Conservation (phyloP, 2,113 vertebrate genomes). For the Myrmecobius fasciatus region DNA sequence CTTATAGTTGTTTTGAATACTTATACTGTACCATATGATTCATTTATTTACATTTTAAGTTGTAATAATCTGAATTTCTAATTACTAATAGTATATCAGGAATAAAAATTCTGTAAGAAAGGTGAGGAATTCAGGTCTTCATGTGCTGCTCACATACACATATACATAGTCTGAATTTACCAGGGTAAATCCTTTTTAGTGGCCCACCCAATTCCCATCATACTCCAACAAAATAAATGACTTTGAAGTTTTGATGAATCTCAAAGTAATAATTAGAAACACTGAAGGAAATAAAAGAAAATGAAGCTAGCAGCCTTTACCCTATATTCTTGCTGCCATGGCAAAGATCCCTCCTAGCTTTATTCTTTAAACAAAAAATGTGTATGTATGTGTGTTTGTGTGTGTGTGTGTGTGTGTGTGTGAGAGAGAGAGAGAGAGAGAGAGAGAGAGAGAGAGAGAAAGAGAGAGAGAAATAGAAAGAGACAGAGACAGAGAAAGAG, state of each 20-base stretch:
- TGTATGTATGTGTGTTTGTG: too few relatives aligned
- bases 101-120: not conserved
- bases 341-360: not conserved
- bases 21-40: not conserved
- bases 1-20: not conserved
- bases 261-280: not conserved
- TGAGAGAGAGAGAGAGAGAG: too few relatives aligned
- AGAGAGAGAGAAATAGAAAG: too few relatives aligned
- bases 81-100: not conserved
- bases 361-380: not conserved
- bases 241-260: too few relatives aligned
- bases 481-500: too few relatives aligned
- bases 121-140: not conserved
- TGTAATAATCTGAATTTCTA: not conserved
- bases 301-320: not conserved
- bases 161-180: not conserved
- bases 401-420: too few relatives aligned
- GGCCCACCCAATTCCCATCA: not conserved
- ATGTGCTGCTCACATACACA: not conserved
- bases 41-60: not conserved
- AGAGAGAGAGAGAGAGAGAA: too few relatives aligned
- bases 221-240: not conserved
- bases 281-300: not conserved
- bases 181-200: not conserved
- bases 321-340: not conserved